These are phyloP conservation scores for Furnarius figulus DNA, from an alignment of 2,113 vertebrate genomes.

Conservation along the genomic window DNA sequence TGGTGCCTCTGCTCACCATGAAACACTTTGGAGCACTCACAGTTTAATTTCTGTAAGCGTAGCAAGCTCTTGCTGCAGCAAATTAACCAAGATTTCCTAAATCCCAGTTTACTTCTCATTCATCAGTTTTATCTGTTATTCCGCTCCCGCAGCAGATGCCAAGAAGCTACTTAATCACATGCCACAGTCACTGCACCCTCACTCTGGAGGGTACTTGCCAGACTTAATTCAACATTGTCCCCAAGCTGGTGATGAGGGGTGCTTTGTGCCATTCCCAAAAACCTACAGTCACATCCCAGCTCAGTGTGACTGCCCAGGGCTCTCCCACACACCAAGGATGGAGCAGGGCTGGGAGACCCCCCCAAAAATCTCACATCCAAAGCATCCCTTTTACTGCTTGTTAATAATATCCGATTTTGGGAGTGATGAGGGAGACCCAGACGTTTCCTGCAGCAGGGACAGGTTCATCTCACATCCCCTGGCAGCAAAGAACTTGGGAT, in stretches of 20 bases:
- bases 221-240: rapidly evolving
- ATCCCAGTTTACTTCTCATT: neutral
- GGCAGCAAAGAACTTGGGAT: neutral
- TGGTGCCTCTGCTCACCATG: rapidly evolving
- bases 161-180: neutral
- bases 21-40: neutral
- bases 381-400: rapidly evolving
- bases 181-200: neutral
- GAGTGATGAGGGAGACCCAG: neutral
- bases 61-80: neutral
- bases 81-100: neutral
- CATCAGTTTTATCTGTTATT: neutral
- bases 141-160: neutral
- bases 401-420: neutral
- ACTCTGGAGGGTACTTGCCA: neutral
- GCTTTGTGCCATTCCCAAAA: neutral
- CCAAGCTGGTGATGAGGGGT: neutral
- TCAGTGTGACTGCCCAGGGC: neutral
- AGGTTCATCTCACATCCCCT: neutral
- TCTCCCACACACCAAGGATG: neutral
- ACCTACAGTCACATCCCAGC: neutral
- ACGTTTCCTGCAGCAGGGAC: neutral
- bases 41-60: neutral
- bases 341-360: neutral
- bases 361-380: neutral